Evolutionary conservation across 2,797 vertebrate genomes (phyloP).

Genomic region (Sebastes vulpes): DNA sequence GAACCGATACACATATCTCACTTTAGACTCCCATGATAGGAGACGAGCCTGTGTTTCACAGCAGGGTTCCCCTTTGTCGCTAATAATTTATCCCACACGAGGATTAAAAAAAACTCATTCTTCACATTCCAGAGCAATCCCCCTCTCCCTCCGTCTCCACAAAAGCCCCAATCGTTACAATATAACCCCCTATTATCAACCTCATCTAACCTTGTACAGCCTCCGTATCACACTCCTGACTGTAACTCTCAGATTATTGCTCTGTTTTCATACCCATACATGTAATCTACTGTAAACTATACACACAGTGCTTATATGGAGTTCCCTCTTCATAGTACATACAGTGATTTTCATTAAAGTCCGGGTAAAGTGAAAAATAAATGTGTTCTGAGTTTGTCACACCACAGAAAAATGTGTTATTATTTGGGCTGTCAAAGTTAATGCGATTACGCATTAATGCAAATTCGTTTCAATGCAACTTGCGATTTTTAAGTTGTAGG

Average conservation of each 20-base stretch:
- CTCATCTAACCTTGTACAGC: constrained; percentile 32
- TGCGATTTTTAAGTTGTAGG: too few species aligned
- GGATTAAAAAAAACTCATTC: constrained; percentile 79
- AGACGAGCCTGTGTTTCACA: constrained; percentile 15
- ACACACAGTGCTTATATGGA: not conserved
- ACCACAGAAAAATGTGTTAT: too few species aligned
- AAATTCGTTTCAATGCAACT: too few species aligned
- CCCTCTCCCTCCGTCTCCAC: constrained; percentile 23
- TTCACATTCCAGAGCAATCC: constrained; percentile 71
- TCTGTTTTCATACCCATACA: constrained; percentile 8
- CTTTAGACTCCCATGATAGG: not conserved
- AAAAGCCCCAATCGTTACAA: constrained; percentile 54
- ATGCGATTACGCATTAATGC: accelerated
- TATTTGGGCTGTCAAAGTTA: too few species aligned
- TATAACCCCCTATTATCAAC: constrained; percentile 47
- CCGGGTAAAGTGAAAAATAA: too few species aligned
- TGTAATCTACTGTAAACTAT: not conserved
- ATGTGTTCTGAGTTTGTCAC: too few species aligned
- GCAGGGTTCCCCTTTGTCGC: constrained; percentile 52
- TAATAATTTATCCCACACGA: constrained; percentile 67
- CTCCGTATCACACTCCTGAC: not conserved
- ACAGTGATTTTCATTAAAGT: not conserved
- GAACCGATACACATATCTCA: not conserved
- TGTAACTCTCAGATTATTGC: not conserved
- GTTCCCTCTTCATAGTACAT: not conserved